Base-by-base conservation (phyloP, 1,140 invertebrate genomes). In the Trachymyrmex septentrionalis region DNA sequence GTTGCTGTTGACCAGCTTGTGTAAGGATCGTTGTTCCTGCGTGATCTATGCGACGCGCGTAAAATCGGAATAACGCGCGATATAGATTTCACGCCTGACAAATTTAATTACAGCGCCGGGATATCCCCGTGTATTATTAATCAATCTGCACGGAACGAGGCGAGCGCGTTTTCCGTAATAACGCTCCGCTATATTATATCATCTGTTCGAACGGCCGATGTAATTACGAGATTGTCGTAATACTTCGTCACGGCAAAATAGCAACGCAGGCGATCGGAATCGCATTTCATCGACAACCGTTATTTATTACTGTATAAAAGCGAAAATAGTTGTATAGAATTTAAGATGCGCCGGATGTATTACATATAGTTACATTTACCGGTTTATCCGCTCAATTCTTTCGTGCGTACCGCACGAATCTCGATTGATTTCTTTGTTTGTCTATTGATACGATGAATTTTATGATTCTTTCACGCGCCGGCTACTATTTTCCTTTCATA, bases 161-260 rank as follows among this genome's bases (percentile, higher is more conserved):
- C 69, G 69, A 21, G 24, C 80, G 69, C 80, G 80, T 72, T 84
- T 84, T 84, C 80, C 80, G 80, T 84, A 84, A 84, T 84, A 84
- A 84, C 80, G 59, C 80, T 84, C 80, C 38, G 80, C 80, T 84
- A 84, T 84, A 84, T 84, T 84, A 84, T 84, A 84, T 84, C 80
- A 84, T 84, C 80, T 84, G 80, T 84, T 84, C 80, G 55, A 75
- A 75, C 44, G 69, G 80, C 55, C 80, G 69, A 84, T 84, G 69
- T 84, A 84, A 84, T 84, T 84, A 84, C 80, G 80, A 84, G 80
- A 84, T 84, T 84, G 80, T 84, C 80, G 80, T 84, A 84, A 84
- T 84, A 84, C 80, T 84, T 73, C 69, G 80, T 84, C 80, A 84
- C 55, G 14, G 80, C 24, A 30, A 84, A 84, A 84, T 61, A 73